Conservation (phyloP, 2,113 vertebrate species). For the Xenopus tropicalis region DNA sequence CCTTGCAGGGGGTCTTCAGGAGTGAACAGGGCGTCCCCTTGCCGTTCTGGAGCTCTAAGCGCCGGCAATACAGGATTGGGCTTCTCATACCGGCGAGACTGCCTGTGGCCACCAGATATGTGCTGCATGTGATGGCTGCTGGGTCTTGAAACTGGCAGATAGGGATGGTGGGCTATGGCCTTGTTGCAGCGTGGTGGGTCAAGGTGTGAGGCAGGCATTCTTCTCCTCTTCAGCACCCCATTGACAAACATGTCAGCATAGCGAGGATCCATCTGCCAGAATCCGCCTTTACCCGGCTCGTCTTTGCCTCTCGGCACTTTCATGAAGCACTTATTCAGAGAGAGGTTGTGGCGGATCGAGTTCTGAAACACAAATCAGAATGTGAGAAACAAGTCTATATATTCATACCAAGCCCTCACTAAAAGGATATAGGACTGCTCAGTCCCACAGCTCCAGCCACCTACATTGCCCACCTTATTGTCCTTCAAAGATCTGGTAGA, state of each 20-base stretch:
- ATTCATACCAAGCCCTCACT: too few species aligned
- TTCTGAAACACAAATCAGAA: conserved; percentile 65
- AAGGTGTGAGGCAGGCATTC: conserved; percentile 69
- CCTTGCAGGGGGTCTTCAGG: conserved; percentile 66
- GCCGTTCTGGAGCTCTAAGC: conserved; percentile 63
- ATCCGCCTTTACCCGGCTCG: conserved; percentile 87
- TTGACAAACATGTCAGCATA: conserved; percentile 77
- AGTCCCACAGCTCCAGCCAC: too few species aligned
- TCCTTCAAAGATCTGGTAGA: too few species aligned
- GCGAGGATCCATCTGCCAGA: conserved; percentile 81
- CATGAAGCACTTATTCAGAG: conserved; percentile 92
- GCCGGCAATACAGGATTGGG: conserved; percentile 59
- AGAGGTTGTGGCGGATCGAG: conserved; percentile 90
- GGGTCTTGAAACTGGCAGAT: not conserved
- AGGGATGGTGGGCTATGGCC: not conserved
- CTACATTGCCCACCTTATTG: too few species aligned
- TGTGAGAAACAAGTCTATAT: too few species aligned
- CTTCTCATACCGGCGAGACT: conserved; percentile 51
- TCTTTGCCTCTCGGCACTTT: conserved; percentile 89
- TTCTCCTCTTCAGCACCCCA: conserved; percentile 72
- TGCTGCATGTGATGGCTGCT: conserved; percentile 9
- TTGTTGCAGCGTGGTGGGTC: conserved; percentile 60
- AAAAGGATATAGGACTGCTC: too few species aligned
- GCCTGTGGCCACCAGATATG: conserved; percentile 58
- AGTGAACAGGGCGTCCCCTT: conserved; percentile 70